A percentile compares a stretch with the other conserved stretches of the same genome.
phyloP scores from a whole-genome alignment of 2,888 invertebrate genomes.

The Ephialtes manifestator region DNA sequence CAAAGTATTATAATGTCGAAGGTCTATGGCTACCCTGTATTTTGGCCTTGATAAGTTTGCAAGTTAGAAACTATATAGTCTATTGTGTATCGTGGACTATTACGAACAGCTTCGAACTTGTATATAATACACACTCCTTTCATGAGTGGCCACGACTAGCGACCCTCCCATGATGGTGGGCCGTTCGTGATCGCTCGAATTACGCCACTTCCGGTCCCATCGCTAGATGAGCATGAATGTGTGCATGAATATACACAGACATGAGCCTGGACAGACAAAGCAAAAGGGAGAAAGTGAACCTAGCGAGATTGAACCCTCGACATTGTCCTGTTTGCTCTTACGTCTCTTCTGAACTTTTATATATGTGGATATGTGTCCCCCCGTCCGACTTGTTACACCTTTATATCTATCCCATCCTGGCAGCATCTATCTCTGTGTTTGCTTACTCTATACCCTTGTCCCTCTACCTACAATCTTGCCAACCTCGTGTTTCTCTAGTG shows the following conservation, averaged over 20 bases:
- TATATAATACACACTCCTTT: slow-evolving; percentile 10
- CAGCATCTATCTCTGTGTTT: slow-evolving; percentile 54
- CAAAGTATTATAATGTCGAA: slow-evolving; percentile 40
- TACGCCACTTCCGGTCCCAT: slow-evolving; percentile 44
- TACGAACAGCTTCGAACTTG: background rate
- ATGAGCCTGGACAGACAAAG: background rate
- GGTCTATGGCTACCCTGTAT: slow-evolving; percentile 18
- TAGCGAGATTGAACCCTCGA: slow-evolving; percentile 27
- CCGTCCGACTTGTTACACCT: slow-evolving; percentile 33
- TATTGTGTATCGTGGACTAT: background rate
- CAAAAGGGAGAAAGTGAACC: background rate
- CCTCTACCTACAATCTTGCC: slow-evolving; percentile 20
- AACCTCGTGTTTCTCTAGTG: slow-evolving; percentile 29
- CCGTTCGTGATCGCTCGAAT: slow-evolving; percentile 42
- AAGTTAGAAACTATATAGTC: background rate
- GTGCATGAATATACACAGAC: slow-evolving; percentile 11
- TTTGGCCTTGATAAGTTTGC: slow-evolving; percentile 51
- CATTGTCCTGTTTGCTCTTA: slow-evolving; percentile 33
- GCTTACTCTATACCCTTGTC: slow-evolving; percentile 41
- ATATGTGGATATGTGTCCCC: background rate
- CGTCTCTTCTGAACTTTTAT: slow-evolving; percentile 26
- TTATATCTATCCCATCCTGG: slow-evolving; percentile 33
- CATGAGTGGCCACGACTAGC: background rate
- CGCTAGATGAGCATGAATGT: slow-evolving; percentile 17
- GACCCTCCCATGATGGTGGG: background rate